phyloP scores from a whole-genome alignment of 1,140 invertebrate species.

The Grapholita molesta region DNA sequence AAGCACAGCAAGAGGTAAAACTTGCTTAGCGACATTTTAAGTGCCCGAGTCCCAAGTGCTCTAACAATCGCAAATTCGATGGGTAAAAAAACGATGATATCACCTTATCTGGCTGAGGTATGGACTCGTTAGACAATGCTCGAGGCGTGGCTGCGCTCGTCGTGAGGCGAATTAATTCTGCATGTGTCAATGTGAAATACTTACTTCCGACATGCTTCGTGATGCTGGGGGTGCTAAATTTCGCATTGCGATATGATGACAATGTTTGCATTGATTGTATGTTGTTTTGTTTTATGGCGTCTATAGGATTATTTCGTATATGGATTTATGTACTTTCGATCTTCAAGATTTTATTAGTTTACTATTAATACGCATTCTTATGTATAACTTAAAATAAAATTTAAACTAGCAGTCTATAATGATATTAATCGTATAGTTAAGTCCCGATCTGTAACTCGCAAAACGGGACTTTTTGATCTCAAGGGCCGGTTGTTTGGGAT shows the following conservation, averaged over 20 bases:
- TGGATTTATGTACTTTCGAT: no score
- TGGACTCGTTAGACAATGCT: conserved; percentile 65
- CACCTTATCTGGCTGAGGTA: conserved; percentile 49
- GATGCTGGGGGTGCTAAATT: conserved; percentile 6
- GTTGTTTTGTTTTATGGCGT: conserved; percentile 2
- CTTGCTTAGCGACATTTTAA: conserved; percentile 6
- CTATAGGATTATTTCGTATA: no score
- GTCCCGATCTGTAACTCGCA: no score
- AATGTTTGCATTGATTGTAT: conserved; percentile 16
- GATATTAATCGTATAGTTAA: no score
- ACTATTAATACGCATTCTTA: no score
- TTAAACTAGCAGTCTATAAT: no score
- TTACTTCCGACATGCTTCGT: conserved; percentile 49
- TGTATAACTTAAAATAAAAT: no score
- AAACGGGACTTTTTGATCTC: no score
- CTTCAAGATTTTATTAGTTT: no score
- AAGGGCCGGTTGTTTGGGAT: no score
- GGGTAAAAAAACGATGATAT: conserved; percentile 45
- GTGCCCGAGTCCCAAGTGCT: not conserved
- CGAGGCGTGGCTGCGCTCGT: conserved; percentile 57
- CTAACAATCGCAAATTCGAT: not conserved
- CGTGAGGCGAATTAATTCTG: conserved; percentile 69
- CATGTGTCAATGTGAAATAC: conserved; percentile 53
- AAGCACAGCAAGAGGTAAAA: not conserved
- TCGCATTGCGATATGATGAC: conserved; percentile 11